Base-by-base conservation (phyloP, 2,113 vertebrate genomes). In the Calyptommatus sinebrachiatus region DNA sequence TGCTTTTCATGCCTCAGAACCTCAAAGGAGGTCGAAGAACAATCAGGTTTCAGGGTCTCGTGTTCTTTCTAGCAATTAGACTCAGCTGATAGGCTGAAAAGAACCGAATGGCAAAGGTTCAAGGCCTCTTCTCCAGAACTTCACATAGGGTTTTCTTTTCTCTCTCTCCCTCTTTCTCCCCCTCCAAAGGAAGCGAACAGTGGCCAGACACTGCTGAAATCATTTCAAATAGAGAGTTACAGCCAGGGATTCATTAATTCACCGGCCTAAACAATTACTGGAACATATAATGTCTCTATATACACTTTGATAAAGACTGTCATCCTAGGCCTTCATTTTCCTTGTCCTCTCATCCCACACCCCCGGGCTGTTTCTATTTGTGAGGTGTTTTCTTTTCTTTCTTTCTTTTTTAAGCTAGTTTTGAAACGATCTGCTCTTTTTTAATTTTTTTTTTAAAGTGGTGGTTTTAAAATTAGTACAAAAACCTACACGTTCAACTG, bases 11-110 rank as follows among this genome's bases (percentile, higher is more conserved):
- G 97, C 96, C 96, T 98, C 97, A 96, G 95, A 98, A 97, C 96
- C 97, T 98, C 97, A 97, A 99, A 99, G 98, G 96, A 98, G 97
- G 97, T 98, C 96, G 95, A 96, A 96, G 97, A 97, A 98, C 97
- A 98, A 99, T 98, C 96, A 96, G 95, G 95, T 96, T 95, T 95
- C 92, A 95, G 96, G 97, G 97, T 98, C 97, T 98, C 96, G 95
- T 96, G 96, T 97, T 97, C 97, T 98, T 97, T 99, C 96, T 97
- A 96, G 97, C 97, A 99, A 98, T 99, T 98, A 99, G 97, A 97
- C 97, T 98, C 97, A 98, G 97, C 97, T 98, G 97, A 98, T 98
- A 97, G 96, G 96, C 96, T 98, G 97, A 99, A 98, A 98, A 94
- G 97, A 95, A 95, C 91, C 98, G 97, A 99, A 98, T 98, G 97